A percentile compares a stretch with the other conserved stretches of the same genome.
Conservation (phyloP, 1,140 invertebrate species). For the Lasioglossum albipes region DNA sequence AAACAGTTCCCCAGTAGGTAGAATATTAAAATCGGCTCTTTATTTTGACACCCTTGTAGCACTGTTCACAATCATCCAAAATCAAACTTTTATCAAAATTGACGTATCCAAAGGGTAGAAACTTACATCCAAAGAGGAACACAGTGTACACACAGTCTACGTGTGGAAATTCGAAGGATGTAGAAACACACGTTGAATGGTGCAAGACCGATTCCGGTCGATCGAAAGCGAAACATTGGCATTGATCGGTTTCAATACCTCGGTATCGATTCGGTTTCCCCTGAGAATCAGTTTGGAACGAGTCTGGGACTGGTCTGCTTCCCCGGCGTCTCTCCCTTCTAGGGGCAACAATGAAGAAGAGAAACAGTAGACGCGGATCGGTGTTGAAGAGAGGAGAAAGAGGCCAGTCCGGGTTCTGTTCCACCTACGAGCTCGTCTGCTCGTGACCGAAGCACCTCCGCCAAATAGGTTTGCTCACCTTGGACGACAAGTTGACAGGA, state of each 20-base stretch:
- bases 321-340: neutral
- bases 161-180: too few species aligned
- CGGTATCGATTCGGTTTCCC: conserved; percentile 1
- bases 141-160: too few species aligned
- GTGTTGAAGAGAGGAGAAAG: conserved; percentile 5
- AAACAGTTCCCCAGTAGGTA: too few species aligned
- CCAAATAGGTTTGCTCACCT: conserved; percentile 65
- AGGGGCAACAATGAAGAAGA: conserved; percentile 43
- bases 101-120: too few species aligned
- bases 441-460: conserved; percentile 54
- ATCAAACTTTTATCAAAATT: too few species aligned
- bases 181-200: too few species aligned
- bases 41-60: too few species aligned
- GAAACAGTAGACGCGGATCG: conserved; percentile 31
- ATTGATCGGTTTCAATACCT: conserved; percentile 13
- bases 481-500: conserved; percentile 65
- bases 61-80: too few species aligned
- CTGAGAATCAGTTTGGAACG: conserved; percentile 16
- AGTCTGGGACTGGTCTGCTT: neutral
- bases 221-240: neutral
- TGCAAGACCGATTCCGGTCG: too few species aligned
- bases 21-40: too few species aligned
- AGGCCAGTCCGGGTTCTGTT: conserved; percentile 52
- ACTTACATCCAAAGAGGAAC: too few species aligned
- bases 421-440: conserved; percentile 53